Evolutionary conservation across 2,113 vertebrate genomes (phyloP).

Genomic region (Falcunculus frontatus): DNA sequence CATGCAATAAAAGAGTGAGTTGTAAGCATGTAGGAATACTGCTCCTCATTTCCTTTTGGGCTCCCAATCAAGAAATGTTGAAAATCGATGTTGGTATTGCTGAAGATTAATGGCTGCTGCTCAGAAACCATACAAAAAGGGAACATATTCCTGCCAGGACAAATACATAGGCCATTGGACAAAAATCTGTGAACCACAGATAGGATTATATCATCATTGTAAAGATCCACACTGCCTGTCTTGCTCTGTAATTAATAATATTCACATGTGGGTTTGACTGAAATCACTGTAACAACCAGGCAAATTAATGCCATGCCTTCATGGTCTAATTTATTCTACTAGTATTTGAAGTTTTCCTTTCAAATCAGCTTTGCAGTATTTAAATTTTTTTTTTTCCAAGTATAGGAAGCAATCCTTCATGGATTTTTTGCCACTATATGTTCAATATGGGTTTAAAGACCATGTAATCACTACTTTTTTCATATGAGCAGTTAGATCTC

Average conservation of each 20-base stretch:
- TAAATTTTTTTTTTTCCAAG: background rate
- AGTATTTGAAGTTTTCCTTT: background rate
- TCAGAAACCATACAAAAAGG: background rate
- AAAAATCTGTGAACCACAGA: background rate
- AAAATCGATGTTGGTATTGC: conserved; percentile 10
- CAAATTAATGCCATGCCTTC: background rate
- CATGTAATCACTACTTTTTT: background rate
- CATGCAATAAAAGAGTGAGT: background rate
- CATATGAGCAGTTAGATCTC: background rate
- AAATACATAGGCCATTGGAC: conserved; percentile 1
- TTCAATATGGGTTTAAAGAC: background rate
- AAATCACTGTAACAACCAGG: background rate
- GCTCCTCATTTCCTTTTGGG: conserved; percentile 53
- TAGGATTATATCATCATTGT: background rate
- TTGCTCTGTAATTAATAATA: background rate
- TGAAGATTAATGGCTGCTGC: conserved; percentile 34
- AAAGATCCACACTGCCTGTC: background rate
- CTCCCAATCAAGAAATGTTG: conserved; percentile 42
- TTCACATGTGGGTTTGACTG: background rate
- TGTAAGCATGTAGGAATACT: conserved; percentile 23
- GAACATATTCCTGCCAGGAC: conserved; percentile 38
- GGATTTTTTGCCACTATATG: background rate
- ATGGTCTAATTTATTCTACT: background rate
- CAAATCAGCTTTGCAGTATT: background rate
- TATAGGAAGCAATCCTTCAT: background rate